These are phyloP conservation scores for Scaeva pyrastri DNA, from an alignment of 2,888 invertebrate genomes.

Conservation along the genomic window DNA sequence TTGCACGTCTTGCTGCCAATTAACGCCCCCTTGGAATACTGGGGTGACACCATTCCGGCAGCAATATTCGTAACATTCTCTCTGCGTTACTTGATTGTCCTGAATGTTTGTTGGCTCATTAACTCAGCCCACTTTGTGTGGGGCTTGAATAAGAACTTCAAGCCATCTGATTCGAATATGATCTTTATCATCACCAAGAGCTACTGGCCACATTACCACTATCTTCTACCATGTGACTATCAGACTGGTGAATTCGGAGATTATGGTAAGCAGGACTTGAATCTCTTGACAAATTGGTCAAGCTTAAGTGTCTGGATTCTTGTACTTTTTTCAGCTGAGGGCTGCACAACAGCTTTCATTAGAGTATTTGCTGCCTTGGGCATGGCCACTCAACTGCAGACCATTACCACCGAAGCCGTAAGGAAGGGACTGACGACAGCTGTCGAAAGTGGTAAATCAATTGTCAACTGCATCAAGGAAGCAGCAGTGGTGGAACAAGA, in stretches of 20 bases:
- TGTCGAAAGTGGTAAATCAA: conserved; percentile 85
- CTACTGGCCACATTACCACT: conserved; percentile 93
- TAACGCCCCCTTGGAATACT: conserved; percentile 91
- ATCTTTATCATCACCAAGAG: conserved; percentile 90
- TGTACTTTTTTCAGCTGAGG: conserved; percentile 84
- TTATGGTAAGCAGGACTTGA: conserved; percentile 85
- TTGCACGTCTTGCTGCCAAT: conserved; percentile 89
- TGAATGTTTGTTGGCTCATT: conserved; percentile 89
- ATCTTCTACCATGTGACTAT: conserved; percentile 91
- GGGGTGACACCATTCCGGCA: conserved; percentile 88
- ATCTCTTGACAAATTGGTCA: neutral
- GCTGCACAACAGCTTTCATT: conserved; percentile 88
- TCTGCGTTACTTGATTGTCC: conserved; percentile 87
- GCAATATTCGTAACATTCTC: conserved; percentile 88
- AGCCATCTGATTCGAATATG: conserved; percentile 88
- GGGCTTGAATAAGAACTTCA: conserved; percentile 90
- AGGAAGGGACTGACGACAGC: conserved; percentile 87
- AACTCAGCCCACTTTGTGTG: conserved; percentile 90
- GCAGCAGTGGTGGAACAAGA: conserved; percentile 83
- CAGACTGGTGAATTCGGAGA: conserved; percentile 92
- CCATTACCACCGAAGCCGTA: conserved; percentile 87
- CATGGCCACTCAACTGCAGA: conserved; percentile 87
- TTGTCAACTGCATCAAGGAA: conserved; percentile 86
- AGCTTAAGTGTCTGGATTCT: neutral
- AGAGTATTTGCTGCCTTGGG: conserved; percentile 89